Conservation (phyloP, 2,797 vertebrate genomes). For the Smutsia gigantea region DNA sequence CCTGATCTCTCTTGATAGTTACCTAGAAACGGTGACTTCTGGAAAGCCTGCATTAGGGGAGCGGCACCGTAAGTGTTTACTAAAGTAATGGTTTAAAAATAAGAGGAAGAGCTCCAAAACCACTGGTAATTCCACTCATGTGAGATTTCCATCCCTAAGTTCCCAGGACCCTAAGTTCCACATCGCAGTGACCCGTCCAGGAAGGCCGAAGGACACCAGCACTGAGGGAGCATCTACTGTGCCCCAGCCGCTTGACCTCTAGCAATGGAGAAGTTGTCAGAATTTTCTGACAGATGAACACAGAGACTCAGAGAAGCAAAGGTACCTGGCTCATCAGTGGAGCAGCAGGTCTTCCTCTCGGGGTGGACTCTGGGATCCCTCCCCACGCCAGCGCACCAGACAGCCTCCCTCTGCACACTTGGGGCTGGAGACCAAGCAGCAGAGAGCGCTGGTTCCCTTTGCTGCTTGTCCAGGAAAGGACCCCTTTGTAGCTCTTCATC, state of each 20-base stretch:
- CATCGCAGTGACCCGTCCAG: fast-evolving
- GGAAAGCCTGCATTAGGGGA: neutral
- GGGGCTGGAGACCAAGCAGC: neutral
- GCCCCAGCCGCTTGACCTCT: neutral
- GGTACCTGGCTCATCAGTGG: neutral
- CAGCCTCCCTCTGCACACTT: neutral
- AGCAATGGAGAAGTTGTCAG: too few species aligned
- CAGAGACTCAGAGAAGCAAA: neutral
- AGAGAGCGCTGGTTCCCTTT: neutral
- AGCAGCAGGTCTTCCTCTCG: neutral
- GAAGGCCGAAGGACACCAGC: neutral
- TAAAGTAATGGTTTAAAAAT: neutral
- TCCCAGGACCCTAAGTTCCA: neutral
- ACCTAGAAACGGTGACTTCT: neutral
- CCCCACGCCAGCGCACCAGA: fast-evolving
- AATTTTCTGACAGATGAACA: neutral
- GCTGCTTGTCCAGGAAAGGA: neutral
- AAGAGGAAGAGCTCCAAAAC: neutral
- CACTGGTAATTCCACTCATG: neutral
- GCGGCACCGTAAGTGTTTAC: neutral
- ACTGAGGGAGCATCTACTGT: neutral
- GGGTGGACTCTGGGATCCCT: fast-evolving
- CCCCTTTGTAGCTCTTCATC: neutral
- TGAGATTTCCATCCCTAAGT: neutral
- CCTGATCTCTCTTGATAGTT: neutral